Evolutionary conservation across 2,797 vertebrate species (phyloP).

Genomic region (Chiloscyllium punctatum): DNA sequence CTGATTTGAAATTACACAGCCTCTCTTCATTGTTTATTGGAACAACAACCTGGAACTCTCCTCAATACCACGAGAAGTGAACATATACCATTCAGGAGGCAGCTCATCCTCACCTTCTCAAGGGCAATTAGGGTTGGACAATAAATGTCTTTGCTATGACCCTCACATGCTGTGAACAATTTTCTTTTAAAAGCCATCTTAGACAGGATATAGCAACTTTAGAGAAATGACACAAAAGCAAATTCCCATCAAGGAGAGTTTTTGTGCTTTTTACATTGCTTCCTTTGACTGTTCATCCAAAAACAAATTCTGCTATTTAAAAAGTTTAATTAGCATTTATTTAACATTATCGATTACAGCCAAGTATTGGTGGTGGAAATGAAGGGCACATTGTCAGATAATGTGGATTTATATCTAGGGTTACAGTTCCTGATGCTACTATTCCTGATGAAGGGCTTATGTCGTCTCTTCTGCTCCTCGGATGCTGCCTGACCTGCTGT

Average conservation of each 20-base stretch:
- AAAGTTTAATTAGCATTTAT: neutral
- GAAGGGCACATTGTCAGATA: neutral
- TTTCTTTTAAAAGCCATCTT: neutral
- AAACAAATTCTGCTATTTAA: neutral
- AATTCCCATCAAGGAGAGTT: neutral
- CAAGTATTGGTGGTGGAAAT: neutral
- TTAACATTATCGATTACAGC: neutral
- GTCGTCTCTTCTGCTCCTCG: too few relatives aligned
- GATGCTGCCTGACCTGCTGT: too few relatives aligned
- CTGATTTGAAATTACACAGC: too few relatives aligned
- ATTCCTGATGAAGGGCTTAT: too few relatives aligned
- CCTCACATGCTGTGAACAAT: neutral
- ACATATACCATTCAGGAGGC: neutral
- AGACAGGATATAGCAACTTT: neutral
- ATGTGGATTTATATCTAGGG: neutral
- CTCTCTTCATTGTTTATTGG: too few relatives aligned
- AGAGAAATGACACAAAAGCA: neutral
- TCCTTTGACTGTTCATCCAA: neutral
- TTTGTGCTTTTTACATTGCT: neutral
- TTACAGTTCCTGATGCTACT: too few relatives aligned
- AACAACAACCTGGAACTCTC: too few relatives aligned
- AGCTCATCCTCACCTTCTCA: neutral
- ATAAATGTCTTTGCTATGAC: neutral
- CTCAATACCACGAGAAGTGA: too few relatives aligned
- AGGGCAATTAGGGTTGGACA: neutral